Evolutionary conservation across 2,888 invertebrate species (phyloP).

Genomic region (Spodoptera exigua): DNA sequence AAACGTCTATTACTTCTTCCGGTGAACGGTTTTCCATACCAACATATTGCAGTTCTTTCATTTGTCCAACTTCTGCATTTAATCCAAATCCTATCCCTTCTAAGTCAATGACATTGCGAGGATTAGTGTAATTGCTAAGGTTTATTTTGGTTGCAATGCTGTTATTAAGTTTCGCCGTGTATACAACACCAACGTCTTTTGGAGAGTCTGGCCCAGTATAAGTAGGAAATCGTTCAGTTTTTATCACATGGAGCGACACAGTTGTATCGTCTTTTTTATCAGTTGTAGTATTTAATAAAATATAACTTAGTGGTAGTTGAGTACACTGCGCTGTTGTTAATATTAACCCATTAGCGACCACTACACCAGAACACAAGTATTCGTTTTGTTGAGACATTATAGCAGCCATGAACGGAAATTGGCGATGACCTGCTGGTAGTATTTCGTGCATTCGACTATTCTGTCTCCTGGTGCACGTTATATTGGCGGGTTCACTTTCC

Average conservation of each 20-base stretch:
- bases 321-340: constrained; percentile 79
- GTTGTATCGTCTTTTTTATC: constrained; percentile 71
- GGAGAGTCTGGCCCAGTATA: constrained; percentile 63
- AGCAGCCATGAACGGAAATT: constrained; percentile 82
- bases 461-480: constrained; percentile 76
- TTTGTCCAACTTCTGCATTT: constrained; percentile 75
- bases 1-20: constrained; percentile 49
- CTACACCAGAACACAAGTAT: constrained; percentile 78
- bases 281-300: constrained; percentile 76
- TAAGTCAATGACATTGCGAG: constrained; percentile 67
- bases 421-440: constrained; percentile 65
- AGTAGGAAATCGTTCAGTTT: constrained; percentile 79
- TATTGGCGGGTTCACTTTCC: constrained; percentile 68
- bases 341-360: constrained; percentile 79
- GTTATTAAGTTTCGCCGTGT: constrained; percentile 77
- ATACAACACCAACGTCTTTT: constrained; percentile 80
- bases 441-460: constrained; percentile 80
- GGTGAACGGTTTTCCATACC: constrained; percentile 74
- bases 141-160: constrained; percentile 74
- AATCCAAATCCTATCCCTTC: constrained; percentile 81
- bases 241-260: constrained; percentile 71
- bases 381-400: constrained; percentile 80
- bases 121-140: constrained; percentile 74
- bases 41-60: constrained; percentile 75
- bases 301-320: constrained; percentile 68